Conservation (phyloP, 2,797 vertebrate genomes). For the Halcyon smyrnensis region DNA sequence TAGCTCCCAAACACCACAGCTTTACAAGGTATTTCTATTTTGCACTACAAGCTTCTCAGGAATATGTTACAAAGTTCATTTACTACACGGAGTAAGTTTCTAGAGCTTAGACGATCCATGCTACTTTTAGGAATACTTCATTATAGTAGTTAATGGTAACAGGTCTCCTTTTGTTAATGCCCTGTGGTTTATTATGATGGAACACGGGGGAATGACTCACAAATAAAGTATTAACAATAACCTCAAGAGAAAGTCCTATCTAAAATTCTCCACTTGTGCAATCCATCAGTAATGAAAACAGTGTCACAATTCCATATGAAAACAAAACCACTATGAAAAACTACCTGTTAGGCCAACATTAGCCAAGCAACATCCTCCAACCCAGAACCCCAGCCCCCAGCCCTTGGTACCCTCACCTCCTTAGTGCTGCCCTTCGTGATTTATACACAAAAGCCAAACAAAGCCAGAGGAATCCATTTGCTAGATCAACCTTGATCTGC, state of each 20-base stretch:
- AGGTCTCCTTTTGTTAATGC: neutral
- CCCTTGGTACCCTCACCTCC: neutral
- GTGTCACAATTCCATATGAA: neutral
- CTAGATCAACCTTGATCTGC: slow-evolving; percentile 54
- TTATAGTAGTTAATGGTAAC: neutral
- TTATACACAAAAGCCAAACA: neutral
- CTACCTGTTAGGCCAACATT: neutral
- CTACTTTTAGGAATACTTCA: neutral
- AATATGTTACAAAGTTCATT: neutral
- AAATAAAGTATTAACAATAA: neutral
- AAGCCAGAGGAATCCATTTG: slow-evolving; percentile 34
- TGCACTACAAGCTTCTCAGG: neutral
- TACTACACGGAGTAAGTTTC: neutral
- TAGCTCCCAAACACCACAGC: neutral
- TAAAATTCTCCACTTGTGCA: neutral
- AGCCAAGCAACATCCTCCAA: neutral
- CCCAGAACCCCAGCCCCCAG: neutral
- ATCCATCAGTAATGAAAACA: neutral
- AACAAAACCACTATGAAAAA: neutral
- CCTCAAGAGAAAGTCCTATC: neutral
- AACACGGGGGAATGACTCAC: neutral
- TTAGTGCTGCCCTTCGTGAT: neutral
- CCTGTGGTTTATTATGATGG: neutral
- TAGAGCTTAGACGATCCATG: neutral
- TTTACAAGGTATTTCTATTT: neutral